Base-by-base conservation (phyloP, 2,113 vertebrate species). In the Boulengerochromis microlepis region DNA sequence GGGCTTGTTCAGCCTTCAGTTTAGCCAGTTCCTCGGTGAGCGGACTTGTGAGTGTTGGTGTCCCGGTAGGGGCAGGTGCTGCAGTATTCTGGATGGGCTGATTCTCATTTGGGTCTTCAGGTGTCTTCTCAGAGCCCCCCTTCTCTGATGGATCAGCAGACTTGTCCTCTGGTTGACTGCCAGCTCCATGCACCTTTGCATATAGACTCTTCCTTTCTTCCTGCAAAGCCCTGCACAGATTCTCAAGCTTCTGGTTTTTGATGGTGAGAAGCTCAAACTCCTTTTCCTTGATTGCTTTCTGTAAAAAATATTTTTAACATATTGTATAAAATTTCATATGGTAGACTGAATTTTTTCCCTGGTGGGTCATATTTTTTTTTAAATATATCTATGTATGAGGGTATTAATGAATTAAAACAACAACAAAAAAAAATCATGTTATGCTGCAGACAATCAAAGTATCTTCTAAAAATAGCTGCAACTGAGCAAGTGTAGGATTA, bases 241-340 rank as follows among this genome's bases (percentile, higher is more conserved):
- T 99, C 95, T 99, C 99, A 47, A 99, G 93, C 88, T 98, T 98
- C 93, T 98, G 97, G 81, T 97, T 99, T 96, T 99, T 99, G 91
- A 97, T 81, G 61, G 96, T 74, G 1, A 98, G 96, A 84, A 98
- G 97, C 54, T 99, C 98, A 2, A 99, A 97, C 93, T 99, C 99
- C 90, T 99, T 99, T 53, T 98, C 97, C 86, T 95, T 96, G 33
- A 97, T 89, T 1, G 94, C 80, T 97, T 94, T 97, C 97, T 97
- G 88, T 13, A 80, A 71, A 38, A 9, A 74, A 2, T 0, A 1
- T 29, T 16, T 29, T 6, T 29, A 74, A 52, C 13, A 22, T 6
- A 38, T 8, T 35, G 9, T 6, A 84, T 5, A 19, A 33, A 35
- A 9, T 42, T 31, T 56, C 8, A 3, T 86, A 31, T 29, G 10